Base-by-base conservation (phyloP, 2,888 invertebrate genomes). In the Drosophila meridionalis region DNA sequence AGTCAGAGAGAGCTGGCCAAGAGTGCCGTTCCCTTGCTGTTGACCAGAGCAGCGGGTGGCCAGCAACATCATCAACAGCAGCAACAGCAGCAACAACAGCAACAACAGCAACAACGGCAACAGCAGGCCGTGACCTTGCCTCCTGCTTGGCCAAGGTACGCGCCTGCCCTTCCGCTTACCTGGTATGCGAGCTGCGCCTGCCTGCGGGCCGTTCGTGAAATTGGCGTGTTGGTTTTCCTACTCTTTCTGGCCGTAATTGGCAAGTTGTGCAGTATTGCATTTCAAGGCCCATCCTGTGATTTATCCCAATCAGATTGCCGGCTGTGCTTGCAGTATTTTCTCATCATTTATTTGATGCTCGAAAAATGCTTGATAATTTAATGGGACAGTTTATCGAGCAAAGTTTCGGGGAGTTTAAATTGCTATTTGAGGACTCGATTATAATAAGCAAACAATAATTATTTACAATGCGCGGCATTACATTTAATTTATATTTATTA, bases 251-350 rank as follows among this genome's bases (percentile, higher is more conserved):
- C 58, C 81, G 69, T 83, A 88, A 83, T 80, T 77, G 80, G 89
- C 78, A 83, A 89, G 86, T 89, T 82, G 87, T 87, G 87, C 87
- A 78, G 75, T 69, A 61, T 62, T 66, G 67, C 65, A 68, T 76
- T 86, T 69, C 77, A 68, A 75, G 80, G 68, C 68, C 83, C 75
- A 85, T 82, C 86, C 58, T 76, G 57, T 57, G 75, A 71, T 70
- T 85, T 85, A 75, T 73, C 55, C 48, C 45, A 65, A 59, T 62
- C 58, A 52, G 30, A 14, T 14, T n/a, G n/a, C 28, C 50, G 47
- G 59, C 26, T 38, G 20, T 61, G 63, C 63, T 62, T 68, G 48
- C 50, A 59, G 68, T 48, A 62, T 69, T 67, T 61, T 61, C 45
- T 69, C 62, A 76, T 82, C 73, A 71, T 79, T 73, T 72, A 9